Percentiles rank a stretch among this genome's conserved stretches.
Conservation (phyloP, 1,140 invertebrate species). For the Drosophila pallidifrons region DNA sequence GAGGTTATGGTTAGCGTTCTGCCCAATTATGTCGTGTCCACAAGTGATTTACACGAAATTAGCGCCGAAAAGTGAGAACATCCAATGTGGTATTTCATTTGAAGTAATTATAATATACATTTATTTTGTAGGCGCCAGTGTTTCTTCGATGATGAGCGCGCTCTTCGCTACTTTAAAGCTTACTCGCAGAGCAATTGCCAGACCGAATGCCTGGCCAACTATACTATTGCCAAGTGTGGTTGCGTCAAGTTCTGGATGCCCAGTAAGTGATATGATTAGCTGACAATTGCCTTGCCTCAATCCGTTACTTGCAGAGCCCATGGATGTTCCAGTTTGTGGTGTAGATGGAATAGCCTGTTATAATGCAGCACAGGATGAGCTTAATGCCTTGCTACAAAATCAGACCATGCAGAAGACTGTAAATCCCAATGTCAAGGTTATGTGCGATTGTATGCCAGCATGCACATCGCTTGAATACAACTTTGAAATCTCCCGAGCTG, state of each 20-base stretch:
- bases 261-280: constrained; percentile 84
- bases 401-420: constrained; percentile 61
- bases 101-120: background rate
- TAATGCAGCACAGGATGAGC: constrained; percentile 76
- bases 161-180: constrained; percentile 88
- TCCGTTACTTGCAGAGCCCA: constrained; percentile 53
- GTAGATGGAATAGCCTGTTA: constrained; percentile 66
- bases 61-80: constrained; percentile 85
- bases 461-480: constrained; percentile 89
- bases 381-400: constrained; percentile 69
- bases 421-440: constrained; percentile 53
- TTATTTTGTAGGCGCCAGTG: constrained; percentile 86
- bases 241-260: constrained; percentile 90
- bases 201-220: constrained; percentile 91
- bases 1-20: constrained; percentile 87
- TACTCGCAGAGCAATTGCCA: constrained; percentile 92
- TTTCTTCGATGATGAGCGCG: constrained; percentile 88
- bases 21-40: constrained; percentile 88
- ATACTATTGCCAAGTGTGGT: constrained; percentile 88
- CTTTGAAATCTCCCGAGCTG: constrained; percentile 88
- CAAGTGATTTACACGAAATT: constrained; percentile 86
- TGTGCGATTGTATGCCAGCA: constrained; percentile 88
- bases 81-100: background rate
- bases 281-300: background rate
- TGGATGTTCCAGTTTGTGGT: constrained; percentile 65